These are phyloP conservation scores for Bombyx mandarina DNA, from an alignment of 1,140 invertebrate genomes.

Conservation along the genomic window DNA sequence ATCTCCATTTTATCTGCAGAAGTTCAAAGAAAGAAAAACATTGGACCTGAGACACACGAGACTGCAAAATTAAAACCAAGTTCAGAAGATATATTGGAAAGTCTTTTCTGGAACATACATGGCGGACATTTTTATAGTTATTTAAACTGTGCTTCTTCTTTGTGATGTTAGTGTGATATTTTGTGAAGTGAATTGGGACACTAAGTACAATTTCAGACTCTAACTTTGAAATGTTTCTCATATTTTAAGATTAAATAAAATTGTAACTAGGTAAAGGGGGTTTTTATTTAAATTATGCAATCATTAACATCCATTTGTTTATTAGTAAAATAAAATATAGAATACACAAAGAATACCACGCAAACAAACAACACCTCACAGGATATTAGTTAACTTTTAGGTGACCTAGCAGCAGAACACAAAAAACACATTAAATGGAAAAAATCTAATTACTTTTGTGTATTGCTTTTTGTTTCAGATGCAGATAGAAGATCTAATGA, in stretches of 20 bases:
- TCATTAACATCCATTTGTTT: slow-evolving; percentile 39
- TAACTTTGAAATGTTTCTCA: slow-evolving; percentile 16
- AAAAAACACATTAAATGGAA: slow-evolving; percentile 37
- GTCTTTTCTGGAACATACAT: slow-evolving; percentile 67
- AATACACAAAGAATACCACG: slow-evolving; percentile 43
- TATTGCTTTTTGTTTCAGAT: slow-evolving; percentile 66
- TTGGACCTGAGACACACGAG: slow-evolving; percentile 62
- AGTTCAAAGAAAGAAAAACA: slow-evolving; percentile 60
- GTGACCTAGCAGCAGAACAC: too few species aligned
- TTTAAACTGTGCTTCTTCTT: slow-evolving; percentile 26
- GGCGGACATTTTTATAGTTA: slow-evolving; percentile 68
- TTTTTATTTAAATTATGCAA: slow-evolving; percentile 49
- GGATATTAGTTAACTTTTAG: slow-evolving; percentile 13
- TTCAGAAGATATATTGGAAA: slow-evolving; percentile 58
- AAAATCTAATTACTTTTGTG: slow-evolving; percentile 45
- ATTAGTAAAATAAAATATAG: slow-evolving; percentile 43
- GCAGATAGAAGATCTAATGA: slow-evolving; percentile 59
- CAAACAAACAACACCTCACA: slow-evolving; percentile 13
- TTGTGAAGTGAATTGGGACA: slow-evolving; percentile 34
- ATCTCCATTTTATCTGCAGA: slow-evolving; percentile 66
- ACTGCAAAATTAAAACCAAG: slow-evolving; percentile 37
- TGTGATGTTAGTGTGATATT: slow-evolving; percentile 28
- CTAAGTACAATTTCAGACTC: slow-evolving; percentile 23
- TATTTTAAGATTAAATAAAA: slow-evolving; percentile 47
- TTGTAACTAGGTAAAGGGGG: slow-evolving; percentile 42